Base-by-base conservation (phyloP, 2,888 invertebrate species). In the Schizaphis graminum region DNA sequence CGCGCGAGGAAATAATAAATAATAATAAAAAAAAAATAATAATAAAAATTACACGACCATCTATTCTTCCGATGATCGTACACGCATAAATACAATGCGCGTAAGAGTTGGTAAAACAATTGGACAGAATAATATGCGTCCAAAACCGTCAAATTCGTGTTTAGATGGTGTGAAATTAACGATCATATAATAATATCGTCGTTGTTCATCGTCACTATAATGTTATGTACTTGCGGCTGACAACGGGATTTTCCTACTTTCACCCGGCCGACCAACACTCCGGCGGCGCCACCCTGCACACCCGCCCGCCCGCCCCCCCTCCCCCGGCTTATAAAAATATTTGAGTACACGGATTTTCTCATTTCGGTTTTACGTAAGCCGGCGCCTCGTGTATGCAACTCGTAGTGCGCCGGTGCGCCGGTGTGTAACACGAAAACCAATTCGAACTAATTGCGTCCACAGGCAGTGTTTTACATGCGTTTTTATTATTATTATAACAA, bases 331-430 rank as follows among this genome's bases (percentile, higher is more conserved):
- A n/a, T 91, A 56, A 85, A 24, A 57, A 85, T 57, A 91, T 91
- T 86, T 57, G 41, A 35, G 11, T n/a, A 47, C 67, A 35, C 77
- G 44, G 35, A 49, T 61, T 77, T 28, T 53, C 67, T 49, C 49
- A 57, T 91, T 53, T 49, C 49, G 10, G 57, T 89, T 57, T 89
- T 35, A 7, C 84, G 57, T 67, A 21, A 77, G 26, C 41, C 93
- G 93, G 93, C 90, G 93, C 90, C 49, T 61, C 44, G 86, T 47
- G 26, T 90, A 94, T 94, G 93, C 90, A 94, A 94, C 90, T 92
- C 61, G 61, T 89, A 41, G 61, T 90, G 28, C 93, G 47, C 93
- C 35, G 85, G 35, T 85, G 93, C 57, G 85, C 41, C 56, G 93
- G 84, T n/a, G 89, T 84, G 44, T 47, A 47, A 61, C 77, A 77